Evolutionary conservation across 2,888 invertebrate species (phyloP).

Genomic region (Merodon equestris): DNA sequence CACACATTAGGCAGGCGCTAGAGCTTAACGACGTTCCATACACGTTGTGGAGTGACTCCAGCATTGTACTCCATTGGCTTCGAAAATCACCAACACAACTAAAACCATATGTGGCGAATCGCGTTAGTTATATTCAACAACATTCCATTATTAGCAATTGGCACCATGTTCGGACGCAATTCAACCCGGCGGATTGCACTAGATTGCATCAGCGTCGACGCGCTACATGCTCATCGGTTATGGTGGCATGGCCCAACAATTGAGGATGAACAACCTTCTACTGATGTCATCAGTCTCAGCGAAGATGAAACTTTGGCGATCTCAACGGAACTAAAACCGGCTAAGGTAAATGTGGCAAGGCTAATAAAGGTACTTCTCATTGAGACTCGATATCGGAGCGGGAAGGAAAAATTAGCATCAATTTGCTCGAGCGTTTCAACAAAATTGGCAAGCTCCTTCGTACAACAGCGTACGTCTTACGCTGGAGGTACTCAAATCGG

Average conservation of each 20-base stretch:
- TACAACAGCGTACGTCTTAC: too few relatives aligned
- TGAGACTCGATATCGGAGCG: too few relatives aligned
- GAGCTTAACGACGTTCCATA: conserved; percentile 18
- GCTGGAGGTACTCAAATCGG: too few relatives aligned
- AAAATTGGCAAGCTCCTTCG: too few relatives aligned
- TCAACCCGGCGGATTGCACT: conserved; percentile 38
- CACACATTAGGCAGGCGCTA: conserved; percentile 5
- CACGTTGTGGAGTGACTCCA: conserved; percentile 23
- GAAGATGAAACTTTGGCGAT: conserved; percentile 8
- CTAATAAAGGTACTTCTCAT: background rate
- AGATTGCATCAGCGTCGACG: conserved; percentile 12
- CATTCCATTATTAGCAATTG: conserved; percentile 5
- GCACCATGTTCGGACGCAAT: conserved; percentile 16
- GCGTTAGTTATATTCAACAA: conserved; percentile 36
- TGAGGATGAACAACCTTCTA: background rate
- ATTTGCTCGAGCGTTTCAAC: too few relatives aligned
- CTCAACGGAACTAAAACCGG: conserved; percentile 18
- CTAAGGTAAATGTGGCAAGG: conserved; percentile 6
- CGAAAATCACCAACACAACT: conserved; percentile 17
- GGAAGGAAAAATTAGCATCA: too few relatives aligned
- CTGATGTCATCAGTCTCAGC: background rate
- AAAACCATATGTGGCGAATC: conserved; percentile 37
- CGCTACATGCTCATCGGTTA: conserved; percentile 5
- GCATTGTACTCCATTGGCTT: conserved; percentile 34
- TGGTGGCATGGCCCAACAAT: conserved; percentile 28